These are phyloP conservation scores for Amblyopsis hoosieri DNA, from an alignment of 2,797 vertebrate genomes.

Conservation along the genomic window DNA sequence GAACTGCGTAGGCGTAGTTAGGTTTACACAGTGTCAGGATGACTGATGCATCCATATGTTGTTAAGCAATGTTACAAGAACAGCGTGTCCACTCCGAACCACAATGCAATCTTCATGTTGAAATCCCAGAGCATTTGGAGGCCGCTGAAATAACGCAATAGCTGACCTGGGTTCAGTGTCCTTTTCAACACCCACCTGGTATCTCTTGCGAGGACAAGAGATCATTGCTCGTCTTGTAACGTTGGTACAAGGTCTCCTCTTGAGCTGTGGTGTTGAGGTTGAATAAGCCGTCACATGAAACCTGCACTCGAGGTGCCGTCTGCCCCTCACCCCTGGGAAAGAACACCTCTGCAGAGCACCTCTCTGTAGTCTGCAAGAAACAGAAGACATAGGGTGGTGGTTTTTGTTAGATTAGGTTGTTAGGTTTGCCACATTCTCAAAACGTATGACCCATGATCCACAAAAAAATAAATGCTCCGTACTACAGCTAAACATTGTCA, in stretches of 20 bases:
- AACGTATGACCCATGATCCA: too few relatives aligned
- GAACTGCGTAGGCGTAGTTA: too few relatives aligned
- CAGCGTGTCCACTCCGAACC: neutral
- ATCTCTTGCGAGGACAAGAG: conserved; percentile 78
- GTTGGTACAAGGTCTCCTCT: conserved; percentile 83
- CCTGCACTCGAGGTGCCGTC: conserved; percentile 78
- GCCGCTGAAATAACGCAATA: conserved; percentile 6
- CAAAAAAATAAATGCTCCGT: too few relatives aligned
- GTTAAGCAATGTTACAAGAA: neutral
- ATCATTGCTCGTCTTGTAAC: conserved; percentile 66
- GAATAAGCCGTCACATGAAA: conserved; percentile 75
- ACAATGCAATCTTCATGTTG: neutral
- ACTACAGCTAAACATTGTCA: too few relatives aligned
- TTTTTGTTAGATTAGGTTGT: too few relatives aligned
- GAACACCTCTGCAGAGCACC: conserved; percentile 84
- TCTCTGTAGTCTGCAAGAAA: conserved; percentile 51
- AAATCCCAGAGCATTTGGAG: conserved; percentile 7
- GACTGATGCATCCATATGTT: neutral
- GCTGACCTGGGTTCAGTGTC: neutral
- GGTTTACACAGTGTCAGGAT: neutral
- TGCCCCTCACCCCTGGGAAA: conserved; percentile 67
- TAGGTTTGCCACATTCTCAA: too few relatives aligned
- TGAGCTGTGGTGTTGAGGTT: conserved; percentile 68
- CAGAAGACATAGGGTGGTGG: neutral
- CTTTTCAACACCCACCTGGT: conserved; percentile 79